Evolutionary conservation across 2,888 invertebrate species (phyloP), one percentile per base, ranked within the genome.

Genomic region (Brachyptera risi): DNA sequence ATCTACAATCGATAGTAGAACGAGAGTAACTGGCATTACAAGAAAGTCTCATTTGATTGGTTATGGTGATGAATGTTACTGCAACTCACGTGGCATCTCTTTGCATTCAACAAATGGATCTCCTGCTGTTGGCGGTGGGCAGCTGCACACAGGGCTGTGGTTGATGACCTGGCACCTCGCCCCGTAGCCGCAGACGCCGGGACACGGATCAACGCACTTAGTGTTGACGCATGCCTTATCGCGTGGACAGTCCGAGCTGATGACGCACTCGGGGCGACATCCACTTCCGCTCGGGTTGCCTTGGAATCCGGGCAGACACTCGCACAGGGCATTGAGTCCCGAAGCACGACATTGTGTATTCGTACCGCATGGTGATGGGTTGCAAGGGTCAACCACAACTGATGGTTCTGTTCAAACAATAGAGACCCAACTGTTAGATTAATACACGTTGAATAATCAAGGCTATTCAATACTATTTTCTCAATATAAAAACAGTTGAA

Each of bases 81-180:
- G n/a, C n/a, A n/a, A n/a, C 71, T 70, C 69, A 76, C 77, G 72
- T 67, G 72, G 70, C 60, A 71, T 70, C n/a, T 71, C 78, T 65
- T 74, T 73, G 71, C 91, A 91, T 69, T 82, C 81, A 7, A 83
- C 80, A 71, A 92, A 91, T 49, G 93, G 91, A 82, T 93, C 88
- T 17, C 92, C 92, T n/a, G 84, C 80, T 69, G 80, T 83, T 59
- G 82, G 82, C 62, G 77, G 60, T 7, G 86, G 85, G 71, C 94
- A 94, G 67, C 83, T 86, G 71, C 94, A 94, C 56, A 92, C 86
- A 0, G 94, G 91, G 72, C 87, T 88, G 73, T 94, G 94, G 71
- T 91, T 89, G 65, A 90, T 83, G 1, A 90, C 86, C 69, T 83
- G 82, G 71, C 94, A 94, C 67, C 84, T 78, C 1, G 94, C 88